These are phyloP conservation scores for Dynastes grantii DNA, from an alignment of 2,888 invertebrate species.

Conservation along the genomic window DNA sequence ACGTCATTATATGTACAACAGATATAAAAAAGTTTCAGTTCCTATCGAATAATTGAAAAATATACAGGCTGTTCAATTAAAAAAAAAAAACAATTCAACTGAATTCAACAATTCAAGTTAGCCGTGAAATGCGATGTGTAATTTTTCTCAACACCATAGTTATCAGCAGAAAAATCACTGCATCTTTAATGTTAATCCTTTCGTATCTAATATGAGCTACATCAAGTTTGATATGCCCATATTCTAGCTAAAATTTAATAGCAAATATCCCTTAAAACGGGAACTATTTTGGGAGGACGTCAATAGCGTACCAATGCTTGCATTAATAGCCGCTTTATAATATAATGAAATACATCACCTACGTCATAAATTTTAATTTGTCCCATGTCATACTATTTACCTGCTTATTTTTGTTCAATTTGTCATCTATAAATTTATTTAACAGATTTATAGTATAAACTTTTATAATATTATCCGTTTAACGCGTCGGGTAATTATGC, in stretches of 20 bases:
- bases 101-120: too few relatives aligned
- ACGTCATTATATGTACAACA: too few relatives aligned
- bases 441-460: constrained; percentile 11
- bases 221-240: neutral
- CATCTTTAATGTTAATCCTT: too few relatives aligned
- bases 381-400: neutral
- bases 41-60: too few relatives aligned
- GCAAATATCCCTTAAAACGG: neutral
- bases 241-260: neutral
- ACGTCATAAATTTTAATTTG: constrained; percentile 30
- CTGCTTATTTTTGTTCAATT: constrained; percentile 33
- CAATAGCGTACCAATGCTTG: neutral
- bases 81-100: too few relatives aligned
- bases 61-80: too few relatives aligned
- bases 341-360: constrained; percentile 26
- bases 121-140: too few relatives aligned
- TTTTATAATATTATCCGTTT: constrained; percentile 41
- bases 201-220: too few relatives aligned
- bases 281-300: neutral
- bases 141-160: too few relatives aligned
- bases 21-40: too few relatives aligned
- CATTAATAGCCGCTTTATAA: constrained; percentile 24
- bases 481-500: constrained; percentile 3
- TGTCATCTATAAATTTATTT: constrained; percentile 27
- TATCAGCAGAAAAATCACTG: too few relatives aligned